These are phyloP conservation scores for Tetranychus piercei DNA, from an alignment of 2,888 invertebrate genomes.

Conservation along the genomic window DNA sequence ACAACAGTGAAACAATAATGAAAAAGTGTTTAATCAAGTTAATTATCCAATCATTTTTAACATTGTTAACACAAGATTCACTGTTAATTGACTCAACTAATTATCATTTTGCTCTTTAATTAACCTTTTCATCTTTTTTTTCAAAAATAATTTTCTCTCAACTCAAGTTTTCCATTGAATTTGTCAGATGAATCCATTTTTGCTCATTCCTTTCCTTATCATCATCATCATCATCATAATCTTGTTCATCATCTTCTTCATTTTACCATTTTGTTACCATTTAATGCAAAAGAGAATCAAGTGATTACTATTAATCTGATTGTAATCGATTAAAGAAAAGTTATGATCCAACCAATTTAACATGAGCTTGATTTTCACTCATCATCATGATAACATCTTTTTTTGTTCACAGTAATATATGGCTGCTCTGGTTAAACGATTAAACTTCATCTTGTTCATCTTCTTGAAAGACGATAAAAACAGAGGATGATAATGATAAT, in stretches of 20 bases:
- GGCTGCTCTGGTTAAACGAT: not conserved
- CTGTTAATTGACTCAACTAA: too few relatives aligned
- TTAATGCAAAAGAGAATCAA: not conserved
- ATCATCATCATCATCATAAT: too few relatives aligned
- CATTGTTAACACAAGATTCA: too few relatives aligned
- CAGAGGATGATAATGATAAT: not conserved
- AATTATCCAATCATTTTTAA: too few relatives aligned
- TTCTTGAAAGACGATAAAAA: not conserved
- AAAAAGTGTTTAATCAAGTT: not conserved
- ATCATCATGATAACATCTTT: not conserved
- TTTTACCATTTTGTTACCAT: not conserved
- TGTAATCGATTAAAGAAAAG: not conserved
- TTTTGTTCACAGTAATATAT: not conserved
- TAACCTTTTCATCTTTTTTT: too few relatives aligned
- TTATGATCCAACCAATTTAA: not conserved
- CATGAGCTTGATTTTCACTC: not conserved
- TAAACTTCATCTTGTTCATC: slow-evolving; percentile 3
- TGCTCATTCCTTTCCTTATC: too few relatives aligned
- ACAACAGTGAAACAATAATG: not conserved
- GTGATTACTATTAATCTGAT: not conserved
- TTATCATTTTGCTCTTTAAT: too few relatives aligned
- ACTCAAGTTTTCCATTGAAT: not conserved
- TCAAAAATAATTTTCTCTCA: not conserved
- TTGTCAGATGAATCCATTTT: not conserved
- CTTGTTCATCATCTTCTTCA: not conserved